Evolutionary conservation across 2,113 vertebrate genomes (phyloP).

Genomic region (Macrotis lagotis): DNA sequence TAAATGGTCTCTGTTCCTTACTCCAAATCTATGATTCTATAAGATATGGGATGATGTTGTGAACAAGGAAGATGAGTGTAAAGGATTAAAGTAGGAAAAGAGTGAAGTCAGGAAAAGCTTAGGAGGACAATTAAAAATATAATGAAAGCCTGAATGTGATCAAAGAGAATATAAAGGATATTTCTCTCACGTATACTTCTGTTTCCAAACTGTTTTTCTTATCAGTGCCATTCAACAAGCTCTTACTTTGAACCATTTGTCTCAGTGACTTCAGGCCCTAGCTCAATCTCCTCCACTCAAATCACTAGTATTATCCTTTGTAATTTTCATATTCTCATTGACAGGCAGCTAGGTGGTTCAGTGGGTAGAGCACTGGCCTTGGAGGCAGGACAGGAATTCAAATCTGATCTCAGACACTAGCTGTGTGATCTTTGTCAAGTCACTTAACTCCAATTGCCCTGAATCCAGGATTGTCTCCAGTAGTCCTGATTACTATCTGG

Average conservation of each 20-base stretch:
- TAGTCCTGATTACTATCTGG: too few relatives aligned
- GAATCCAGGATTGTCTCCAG: too few relatives aligned
- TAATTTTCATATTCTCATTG: neutral
- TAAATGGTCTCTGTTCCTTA: neutral
- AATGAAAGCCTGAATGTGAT: neutral
- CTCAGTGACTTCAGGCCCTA: neutral
- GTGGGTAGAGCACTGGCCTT: too few relatives aligned
- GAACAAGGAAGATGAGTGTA: neutral
- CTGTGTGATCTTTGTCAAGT: too few relatives aligned
- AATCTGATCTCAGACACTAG: too few relatives aligned
- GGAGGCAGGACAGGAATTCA: too few relatives aligned
- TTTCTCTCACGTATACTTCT: neutral
- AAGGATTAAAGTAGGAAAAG: neutral
- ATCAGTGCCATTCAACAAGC: neutral
- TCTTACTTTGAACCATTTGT: neutral
- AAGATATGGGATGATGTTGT: neutral
- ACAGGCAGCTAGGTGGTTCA: too few relatives aligned
- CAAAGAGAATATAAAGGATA: neutral
- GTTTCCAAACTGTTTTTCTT: neutral
- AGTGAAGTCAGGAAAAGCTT: neutral
- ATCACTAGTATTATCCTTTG: neutral
- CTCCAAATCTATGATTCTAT: neutral
- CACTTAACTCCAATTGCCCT: too few relatives aligned
- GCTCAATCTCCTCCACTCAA: neutral
- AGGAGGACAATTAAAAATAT: neutral